phyloP scores from a whole-genome alignment of 2,888 invertebrate genomes.

The Rosalia funebris region DNA sequence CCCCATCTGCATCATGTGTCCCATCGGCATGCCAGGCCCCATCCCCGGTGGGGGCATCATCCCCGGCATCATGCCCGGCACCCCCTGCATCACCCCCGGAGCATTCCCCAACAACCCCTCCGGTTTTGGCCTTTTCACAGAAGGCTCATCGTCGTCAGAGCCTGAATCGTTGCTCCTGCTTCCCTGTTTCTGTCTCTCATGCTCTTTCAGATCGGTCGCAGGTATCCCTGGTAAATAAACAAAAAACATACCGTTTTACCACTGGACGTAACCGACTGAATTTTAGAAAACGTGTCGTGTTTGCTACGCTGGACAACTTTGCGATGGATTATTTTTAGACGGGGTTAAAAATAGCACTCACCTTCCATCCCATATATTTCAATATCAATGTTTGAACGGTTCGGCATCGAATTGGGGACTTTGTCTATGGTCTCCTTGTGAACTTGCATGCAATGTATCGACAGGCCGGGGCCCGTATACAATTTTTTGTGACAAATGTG shows the following conservation, averaged over 20 bases:
- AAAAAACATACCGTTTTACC: conserved; percentile 32
- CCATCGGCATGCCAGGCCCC: conserved; percentile 65
- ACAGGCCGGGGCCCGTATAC: conserved; percentile 97
- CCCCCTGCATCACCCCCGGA: conserved; percentile 68
- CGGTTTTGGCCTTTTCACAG: conserved; percentile 78
- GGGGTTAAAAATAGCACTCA: conserved; percentile 48
- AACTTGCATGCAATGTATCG: conserved; percentile 99
- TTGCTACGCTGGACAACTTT: conserved; percentile 34
- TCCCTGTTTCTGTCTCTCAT: conserved; percentile 83
- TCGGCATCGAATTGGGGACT: conserved; percentile 98
- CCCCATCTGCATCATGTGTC: conserved; percentile 70
- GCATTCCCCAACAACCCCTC: conserved; percentile 76
- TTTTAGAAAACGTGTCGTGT: not conserved
- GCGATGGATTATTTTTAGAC: conserved; percentile 39
- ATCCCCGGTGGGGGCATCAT: conserved; percentile 68
- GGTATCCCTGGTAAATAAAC: conserved; percentile 74
- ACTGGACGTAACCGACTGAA: not conserved
- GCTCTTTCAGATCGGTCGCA: conserved; percentile 91
- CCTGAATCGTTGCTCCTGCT: conserved; percentile 69
- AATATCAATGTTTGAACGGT: conserved; percentile 97
- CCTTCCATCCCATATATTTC: conserved; percentile 99
- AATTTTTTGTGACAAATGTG: conserved; percentile 99
- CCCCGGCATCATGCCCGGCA: conserved; percentile 74
- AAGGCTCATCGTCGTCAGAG: conserved; percentile 85
- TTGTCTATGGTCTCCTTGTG: conserved; percentile 99